Conservation (phyloP, 2,888 invertebrate species). For the Rambutsinella grinnellia region DNA sequence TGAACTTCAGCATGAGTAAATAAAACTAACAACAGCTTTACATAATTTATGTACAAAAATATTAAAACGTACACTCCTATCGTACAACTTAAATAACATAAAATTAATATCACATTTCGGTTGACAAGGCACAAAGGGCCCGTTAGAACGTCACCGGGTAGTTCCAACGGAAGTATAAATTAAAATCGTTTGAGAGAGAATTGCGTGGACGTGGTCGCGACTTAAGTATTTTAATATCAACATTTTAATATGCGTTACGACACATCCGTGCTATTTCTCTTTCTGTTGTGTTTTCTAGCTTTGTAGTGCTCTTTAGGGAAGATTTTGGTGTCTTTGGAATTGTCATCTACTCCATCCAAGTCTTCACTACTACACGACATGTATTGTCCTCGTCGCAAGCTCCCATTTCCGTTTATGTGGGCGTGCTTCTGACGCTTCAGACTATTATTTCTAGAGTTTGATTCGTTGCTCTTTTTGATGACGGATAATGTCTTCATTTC, state of each 20-base stretch:
- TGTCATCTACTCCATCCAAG: constrained; percentile 60
- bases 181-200: constrained; percentile 6
- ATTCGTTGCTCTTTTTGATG: constrained; percentile 29
- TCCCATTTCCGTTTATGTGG: constrained; percentile 56
- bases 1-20: no score
- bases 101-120: constrained; percentile 62
- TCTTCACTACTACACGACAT: constrained; percentile 66
- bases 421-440: constrained; percentile 63
- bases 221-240: constrained; percentile 3
- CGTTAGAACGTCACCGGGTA: constrained; percentile 15
- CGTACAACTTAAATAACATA: no score
- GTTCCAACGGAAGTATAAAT: constrained; percentile 26
- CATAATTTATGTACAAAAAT: no score
- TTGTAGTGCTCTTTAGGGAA: constrained; percentile 66
- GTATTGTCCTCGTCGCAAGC: constrained; percentile 63
- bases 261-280: constrained; percentile 51
- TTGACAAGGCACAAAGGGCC: constrained; percentile 60
- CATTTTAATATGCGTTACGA: no score
- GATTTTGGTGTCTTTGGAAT: constrained; percentile 62
- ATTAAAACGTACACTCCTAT: no score
- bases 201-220: no score
- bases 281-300: constrained; percentile 65
- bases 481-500: constrained; percentile 61
- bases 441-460: constrained; percentile 62
- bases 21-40: no score